Evolutionary conservation across 2,888 invertebrate genomes (phyloP), one percentile per base, ranked within the genome.

Genomic region (Diaphora mendica): DNA sequence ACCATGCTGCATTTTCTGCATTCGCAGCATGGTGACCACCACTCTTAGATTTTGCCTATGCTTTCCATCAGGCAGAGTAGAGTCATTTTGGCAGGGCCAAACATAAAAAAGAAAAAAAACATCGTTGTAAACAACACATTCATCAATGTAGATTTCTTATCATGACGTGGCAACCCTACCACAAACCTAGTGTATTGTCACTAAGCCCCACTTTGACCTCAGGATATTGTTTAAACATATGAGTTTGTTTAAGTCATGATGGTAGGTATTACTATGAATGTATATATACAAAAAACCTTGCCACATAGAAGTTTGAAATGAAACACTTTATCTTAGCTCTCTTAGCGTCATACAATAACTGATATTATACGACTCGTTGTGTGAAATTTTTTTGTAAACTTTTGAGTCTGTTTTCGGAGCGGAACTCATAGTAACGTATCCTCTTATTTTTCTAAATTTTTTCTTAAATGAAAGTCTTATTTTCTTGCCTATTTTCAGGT

Each of bases 171-270:
- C 23, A 67, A 33, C 33, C 23, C 44, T 35, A 8, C 4, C 30
- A 30, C 62, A 26, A 26, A 59, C 17, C 62, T 62, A 30, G 17
- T 30, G 62, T 62, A n/a, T 26, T 55, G 26, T 64, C 20, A 55
- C n/a, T 39, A 39, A 65, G 26, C 48, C 48, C 17, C 35, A 68
- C n/a, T 48, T 62, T 74, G 70, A 44, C 69, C 59, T 44, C 64
- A 68, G 30, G 30, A 68, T 39, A 65, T 68, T 20, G 69, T 72
- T 69, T 68, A 68, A 71, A 71, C 70, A 74, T 74, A 79, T 64
- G 51, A 67, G 39, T 65, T 73, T 67, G 59, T 73, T 59, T 69
- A 68, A 66, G 66, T 68, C 42, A 68, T 67, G 72, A 67, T n/a
- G 23, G 51, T 51, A 73, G 20, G 59, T 70, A 73, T 70, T 69